A percentile compares a stretch with the other conserved stretches of the same genome.
These are phyloP conservation scores for Cervus canadensis DNA, from an alignment of 2,113 vertebrate genomes.

Conservation along the genomic window DNA sequence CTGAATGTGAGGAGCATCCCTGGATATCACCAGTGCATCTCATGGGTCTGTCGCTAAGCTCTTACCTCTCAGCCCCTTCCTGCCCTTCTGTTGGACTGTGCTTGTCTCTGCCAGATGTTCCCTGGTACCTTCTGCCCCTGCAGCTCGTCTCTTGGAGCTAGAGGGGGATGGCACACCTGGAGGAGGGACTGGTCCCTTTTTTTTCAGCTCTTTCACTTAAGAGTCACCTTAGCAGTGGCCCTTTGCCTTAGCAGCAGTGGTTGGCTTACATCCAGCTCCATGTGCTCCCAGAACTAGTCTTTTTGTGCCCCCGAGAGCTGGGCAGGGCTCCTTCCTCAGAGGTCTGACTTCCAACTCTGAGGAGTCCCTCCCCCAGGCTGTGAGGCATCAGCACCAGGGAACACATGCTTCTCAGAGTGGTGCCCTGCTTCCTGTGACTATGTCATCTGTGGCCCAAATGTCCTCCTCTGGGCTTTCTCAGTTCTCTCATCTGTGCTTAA, in stretches of 20 bases:
- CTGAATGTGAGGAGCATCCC: not conserved
- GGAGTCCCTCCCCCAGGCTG: too few species aligned
- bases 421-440: not conserved
- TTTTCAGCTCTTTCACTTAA: not conserved
- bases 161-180: not conserved
- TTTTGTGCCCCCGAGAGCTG: not conserved
- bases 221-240: not conserved
- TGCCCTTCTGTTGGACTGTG: accelerated
- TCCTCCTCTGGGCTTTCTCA: not conserved
- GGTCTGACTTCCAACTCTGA: not conserved
- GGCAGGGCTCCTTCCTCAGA: not conserved
- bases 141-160: not conserved
- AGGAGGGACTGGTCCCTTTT: not conserved
- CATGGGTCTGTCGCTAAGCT: not conserved
- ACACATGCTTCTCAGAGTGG: not conserved
- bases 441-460: not conserved
- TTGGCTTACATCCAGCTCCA: not conserved
- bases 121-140: not conserved
- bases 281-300: not conserved
- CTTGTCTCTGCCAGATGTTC: not conserved
- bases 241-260: not conserved
- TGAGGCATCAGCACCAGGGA: not conserved
- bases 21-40: not conserved
- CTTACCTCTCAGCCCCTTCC: not conserved
- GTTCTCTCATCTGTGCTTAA: not conserved